Evolutionary conservation across 2,113 vertebrate genomes (phyloP).

Genomic region (Zosterops pallidus): DNA sequence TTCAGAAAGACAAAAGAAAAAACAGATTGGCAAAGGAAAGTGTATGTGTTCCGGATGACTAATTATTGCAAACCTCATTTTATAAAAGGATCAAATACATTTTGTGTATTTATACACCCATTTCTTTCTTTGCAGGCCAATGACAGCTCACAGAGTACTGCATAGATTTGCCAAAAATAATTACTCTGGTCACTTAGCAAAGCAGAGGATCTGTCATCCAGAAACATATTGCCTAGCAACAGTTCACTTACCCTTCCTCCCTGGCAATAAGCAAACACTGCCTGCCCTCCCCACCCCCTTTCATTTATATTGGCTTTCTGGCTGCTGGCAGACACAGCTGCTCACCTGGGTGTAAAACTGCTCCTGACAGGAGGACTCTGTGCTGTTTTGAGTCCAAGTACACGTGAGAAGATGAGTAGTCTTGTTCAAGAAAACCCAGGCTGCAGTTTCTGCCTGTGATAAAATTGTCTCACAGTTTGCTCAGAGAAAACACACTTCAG

Average conservation of each 20-base stretch:
- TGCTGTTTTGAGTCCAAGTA: neutral
- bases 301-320: neutral
- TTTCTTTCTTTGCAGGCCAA: neutral
- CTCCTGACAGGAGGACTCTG: neutral
- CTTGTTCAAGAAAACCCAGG: neutral
- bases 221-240: constrained; percentile 42
- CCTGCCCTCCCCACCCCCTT: neutral
- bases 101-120: neutral
- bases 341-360: neutral
- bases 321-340: neutral
- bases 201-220: neutral
- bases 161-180: constrained; percentile 6
- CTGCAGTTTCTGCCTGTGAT: neutral
- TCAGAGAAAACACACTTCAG: neutral
- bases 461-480: neutral
- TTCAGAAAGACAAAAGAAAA: neutral
- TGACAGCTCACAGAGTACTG: neutral
- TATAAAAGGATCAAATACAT: neutral
- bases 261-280: fast-evolving
- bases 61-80: neutral
- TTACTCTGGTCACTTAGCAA: constrained; percentile 30
- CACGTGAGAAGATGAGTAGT: fast-evolving
- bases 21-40: neutral
- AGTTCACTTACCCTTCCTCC: neutral
- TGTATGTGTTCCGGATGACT: neutral